phyloP scores from a whole-genome alignment of 2,113 vertebrate species.

The Echinops telfairi region DNA sequence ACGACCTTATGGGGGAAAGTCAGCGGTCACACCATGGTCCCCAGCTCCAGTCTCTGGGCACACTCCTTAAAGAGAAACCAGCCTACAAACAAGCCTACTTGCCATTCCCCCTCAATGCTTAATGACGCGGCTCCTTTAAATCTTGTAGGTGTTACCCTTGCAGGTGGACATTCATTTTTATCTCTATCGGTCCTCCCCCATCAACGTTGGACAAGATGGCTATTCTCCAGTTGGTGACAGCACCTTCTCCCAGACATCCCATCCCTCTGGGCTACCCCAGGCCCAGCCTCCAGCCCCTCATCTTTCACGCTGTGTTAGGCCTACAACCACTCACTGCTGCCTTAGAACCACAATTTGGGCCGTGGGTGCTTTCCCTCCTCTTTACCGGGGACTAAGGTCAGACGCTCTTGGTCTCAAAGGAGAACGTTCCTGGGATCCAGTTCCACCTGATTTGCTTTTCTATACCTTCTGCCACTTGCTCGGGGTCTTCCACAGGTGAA shows the following conservation, averaged over 20 bases:
- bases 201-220: background rate
- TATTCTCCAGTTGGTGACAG: background rate
- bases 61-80: background rate
- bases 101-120: background rate
- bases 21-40: slow-evolving; percentile 2
- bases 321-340: background rate
- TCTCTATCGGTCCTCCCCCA: slow-evolving; percentile 21
- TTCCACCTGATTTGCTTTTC: background rate
- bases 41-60: background rate
- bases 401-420: background rate
- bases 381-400: background rate
- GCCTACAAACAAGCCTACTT: background rate
- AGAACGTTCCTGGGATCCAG: background rate
- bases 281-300: background rate
- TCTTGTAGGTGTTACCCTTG: background rate
- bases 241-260: background rate
- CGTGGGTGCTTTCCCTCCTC: background rate
- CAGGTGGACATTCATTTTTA: background rate
- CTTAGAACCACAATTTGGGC: background rate
- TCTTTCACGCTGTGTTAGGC: background rate
- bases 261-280: background rate
- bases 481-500: background rate
- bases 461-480: background rate
- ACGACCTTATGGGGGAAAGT: background rate
- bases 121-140: background rate